Conservation (phyloP, 2,888 invertebrate species). For the Drosophila recens region DNA sequence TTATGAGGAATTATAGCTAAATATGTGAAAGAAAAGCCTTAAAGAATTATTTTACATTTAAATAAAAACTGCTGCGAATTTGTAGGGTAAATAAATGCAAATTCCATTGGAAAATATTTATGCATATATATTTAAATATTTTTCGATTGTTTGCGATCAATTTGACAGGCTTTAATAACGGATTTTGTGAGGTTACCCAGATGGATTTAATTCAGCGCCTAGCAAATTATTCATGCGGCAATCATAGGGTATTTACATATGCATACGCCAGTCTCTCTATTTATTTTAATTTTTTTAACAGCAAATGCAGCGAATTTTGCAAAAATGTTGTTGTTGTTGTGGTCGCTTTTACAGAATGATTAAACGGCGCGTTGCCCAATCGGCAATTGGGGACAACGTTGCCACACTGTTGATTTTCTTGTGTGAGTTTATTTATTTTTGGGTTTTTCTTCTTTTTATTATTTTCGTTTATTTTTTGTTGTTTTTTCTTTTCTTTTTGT, state of each 20-base stretch:
- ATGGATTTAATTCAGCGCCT: background rate
- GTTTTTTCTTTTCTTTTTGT: background rate
- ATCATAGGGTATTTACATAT: conserved; percentile 17
- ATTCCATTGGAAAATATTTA: background rate
- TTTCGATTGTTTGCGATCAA: background rate
- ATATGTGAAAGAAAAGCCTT: too few relatives aligned
- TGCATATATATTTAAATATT: background rate
- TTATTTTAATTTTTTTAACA: conserved; percentile 3
- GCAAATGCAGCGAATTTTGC: conserved; percentile 25
- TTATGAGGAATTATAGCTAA: too few relatives aligned
- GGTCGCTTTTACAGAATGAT: conserved; percentile 55
- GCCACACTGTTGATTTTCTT: conserved; percentile 61
- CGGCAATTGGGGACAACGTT: conserved; percentile 49
- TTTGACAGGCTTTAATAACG: background rate
- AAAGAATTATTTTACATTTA: background rate
- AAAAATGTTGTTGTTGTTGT: conserved; percentile 18
- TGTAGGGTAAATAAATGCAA: background rate
- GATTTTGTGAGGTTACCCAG: background rate
- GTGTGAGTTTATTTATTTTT: conserved; percentile 57
- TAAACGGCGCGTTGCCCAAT: conserved; percentile 37
- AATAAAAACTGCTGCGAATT: background rate
- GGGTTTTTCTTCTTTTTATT: conserved; percentile 15
- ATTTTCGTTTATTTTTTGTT: conserved; percentile 6
- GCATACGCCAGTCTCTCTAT: background rate
- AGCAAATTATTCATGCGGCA: background rate